A percentile compares a stretch with the other conserved stretches of the same genome.
Evolutionary conservation across 1,140 invertebrate genomes (phyloP).

Genomic region (Lepidurus arcticus): DNA sequence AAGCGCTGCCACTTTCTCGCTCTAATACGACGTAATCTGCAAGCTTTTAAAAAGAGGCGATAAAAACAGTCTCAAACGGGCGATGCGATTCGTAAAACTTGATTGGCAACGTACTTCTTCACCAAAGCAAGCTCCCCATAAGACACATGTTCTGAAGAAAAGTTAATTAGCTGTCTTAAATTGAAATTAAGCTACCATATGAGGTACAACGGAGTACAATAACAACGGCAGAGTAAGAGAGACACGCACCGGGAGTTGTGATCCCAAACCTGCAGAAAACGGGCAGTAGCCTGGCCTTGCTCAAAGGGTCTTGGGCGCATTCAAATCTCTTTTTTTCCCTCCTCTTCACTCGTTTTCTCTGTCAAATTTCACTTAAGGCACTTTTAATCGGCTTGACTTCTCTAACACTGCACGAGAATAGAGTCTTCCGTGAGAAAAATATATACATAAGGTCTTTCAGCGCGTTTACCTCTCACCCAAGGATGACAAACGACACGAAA

Average conservation of each 20-base stretch:
- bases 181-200: conserved; percentile 19
- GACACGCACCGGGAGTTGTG: not conserved
- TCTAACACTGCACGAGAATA: not conserved
- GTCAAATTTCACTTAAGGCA: not conserved
- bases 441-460: not conserved
- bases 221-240: not conserved
- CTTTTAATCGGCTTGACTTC: not conserved
- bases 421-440: not conserved
- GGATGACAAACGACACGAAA: not conserved
- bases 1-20: not conserved
- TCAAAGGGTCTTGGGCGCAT: not conserved
- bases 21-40: not conserved
- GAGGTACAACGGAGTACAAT: not conserved
- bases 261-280: conserved; percentile 1
- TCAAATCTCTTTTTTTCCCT: not conserved
- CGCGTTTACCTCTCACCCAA: not conserved
- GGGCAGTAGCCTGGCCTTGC: not conserved
- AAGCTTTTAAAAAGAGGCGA: not conserved
- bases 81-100: not conserved
- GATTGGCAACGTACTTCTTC: not conserved
- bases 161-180: not conserved
- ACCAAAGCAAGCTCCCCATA: not conserved
- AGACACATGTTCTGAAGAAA: not conserved
- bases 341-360: not conserved
- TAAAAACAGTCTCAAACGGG: not conserved